Conservation (phyloP, 2,888 invertebrate genomes). For the Morpho helenor region DNA sequence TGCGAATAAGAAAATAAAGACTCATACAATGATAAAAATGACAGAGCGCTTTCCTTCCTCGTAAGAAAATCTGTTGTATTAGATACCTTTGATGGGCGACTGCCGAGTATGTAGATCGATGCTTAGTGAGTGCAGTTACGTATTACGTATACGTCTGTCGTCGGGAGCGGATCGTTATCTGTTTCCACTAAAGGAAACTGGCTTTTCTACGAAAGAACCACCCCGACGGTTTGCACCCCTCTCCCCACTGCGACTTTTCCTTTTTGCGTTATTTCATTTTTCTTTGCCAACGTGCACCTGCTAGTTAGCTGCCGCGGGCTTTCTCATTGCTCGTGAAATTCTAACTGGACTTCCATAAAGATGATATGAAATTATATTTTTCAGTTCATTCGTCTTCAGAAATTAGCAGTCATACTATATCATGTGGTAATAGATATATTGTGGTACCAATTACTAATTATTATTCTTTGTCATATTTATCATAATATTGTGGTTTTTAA, state of each 20-base stretch:
- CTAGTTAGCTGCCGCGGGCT: constrained; percentile 69
- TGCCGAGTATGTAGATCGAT: constrained; percentile 61
- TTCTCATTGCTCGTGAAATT: constrained; percentile 51
- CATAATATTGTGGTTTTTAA: no score
- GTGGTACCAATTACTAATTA: no score
- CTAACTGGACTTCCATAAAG: constrained; percentile 43
- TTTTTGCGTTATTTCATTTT: constrained; percentile 77
- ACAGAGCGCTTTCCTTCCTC: constrained; percentile 44
- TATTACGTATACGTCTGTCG: constrained; percentile 60
- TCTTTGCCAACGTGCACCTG: constrained; percentile 73
- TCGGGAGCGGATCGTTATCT: constrained; percentile 77
- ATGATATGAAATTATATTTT: constrained; percentile 33
- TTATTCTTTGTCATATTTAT: no score
- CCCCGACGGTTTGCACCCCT: constrained; percentile 58
- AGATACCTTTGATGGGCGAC: constrained; percentile 61
- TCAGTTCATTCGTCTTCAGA: constrained; percentile 28
- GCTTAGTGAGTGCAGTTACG: constrained; percentile 70
- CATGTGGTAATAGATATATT: no score
- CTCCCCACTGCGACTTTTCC: constrained; percentile 54
- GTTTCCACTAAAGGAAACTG: constrained; percentile 78
- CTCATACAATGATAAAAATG: constrained; percentile 21
- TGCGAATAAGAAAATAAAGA: constrained; percentile 13
- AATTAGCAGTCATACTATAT: background rate
- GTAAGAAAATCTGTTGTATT: constrained; percentile 54
- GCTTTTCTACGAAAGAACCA: constrained; percentile 73